phyloP scores from a whole-genome alignment of 2,888 invertebrate genomes.

The Amiota mariae region DNA sequence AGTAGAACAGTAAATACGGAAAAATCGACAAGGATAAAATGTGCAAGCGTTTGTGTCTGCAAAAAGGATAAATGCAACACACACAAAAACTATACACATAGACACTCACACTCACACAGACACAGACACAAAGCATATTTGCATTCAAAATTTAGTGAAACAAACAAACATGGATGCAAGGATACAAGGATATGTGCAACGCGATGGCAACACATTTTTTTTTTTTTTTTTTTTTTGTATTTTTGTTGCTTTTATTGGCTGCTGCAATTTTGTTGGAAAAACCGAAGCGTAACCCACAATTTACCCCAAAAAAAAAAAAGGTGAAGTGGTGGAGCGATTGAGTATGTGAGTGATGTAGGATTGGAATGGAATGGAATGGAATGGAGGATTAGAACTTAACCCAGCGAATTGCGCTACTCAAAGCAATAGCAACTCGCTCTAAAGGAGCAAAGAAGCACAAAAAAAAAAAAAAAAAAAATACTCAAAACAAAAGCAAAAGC shows the following conservation, averaged over 20 bases:
- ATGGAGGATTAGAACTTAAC: slow-evolving; percentile 16
- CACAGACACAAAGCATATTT: slow-evolving; percentile 55
- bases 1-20: slow-evolving; percentile 14
- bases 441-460: slow-evolving; percentile 14
- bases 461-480: neutral
- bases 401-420: slow-evolving; percentile 17
- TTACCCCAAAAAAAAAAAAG: slow-evolving; percentile 45
- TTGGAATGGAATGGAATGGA: neutral
- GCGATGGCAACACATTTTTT: too few relatives aligned
- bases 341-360: neutral
- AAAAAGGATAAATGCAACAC: slow-evolving; percentile 53
- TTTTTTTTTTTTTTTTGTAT: too few relatives aligned
- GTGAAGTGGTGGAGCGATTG: neutral
- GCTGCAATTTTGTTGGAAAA: slow-evolving; percentile 22
- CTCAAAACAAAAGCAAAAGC: neutral
- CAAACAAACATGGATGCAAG: slow-evolving; percentile 57
- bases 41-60: slow-evolving; percentile 40
- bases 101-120: slow-evolving; percentile 3
- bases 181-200: neutral
- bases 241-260: neutral
- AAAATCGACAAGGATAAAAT: neutral
- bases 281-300: slow-evolving; percentile 59
- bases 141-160: slow-evolving; percentile 54
- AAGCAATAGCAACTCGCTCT: neutral
- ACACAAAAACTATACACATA: slow-evolving; percentile 39